These are phyloP conservation scores for Sebastes variabilis DNA, from an alignment of 2,797 vertebrate genomes.

Conservation along the genomic window DNA sequence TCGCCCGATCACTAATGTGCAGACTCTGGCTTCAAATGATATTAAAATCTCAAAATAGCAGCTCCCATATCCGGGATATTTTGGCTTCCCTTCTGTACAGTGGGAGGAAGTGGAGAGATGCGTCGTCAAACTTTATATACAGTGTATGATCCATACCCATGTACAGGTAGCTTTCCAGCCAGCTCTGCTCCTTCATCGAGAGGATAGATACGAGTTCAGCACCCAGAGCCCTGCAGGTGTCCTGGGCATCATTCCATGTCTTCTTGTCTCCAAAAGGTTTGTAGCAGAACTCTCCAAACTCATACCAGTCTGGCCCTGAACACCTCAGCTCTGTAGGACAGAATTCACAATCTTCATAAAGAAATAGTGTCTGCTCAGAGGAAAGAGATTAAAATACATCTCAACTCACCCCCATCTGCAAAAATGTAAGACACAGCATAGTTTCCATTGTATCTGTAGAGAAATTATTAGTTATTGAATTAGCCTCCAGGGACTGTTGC, in stretches of 20 bases:
- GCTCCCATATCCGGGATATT: too few species aligned
- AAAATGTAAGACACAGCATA: slow-evolving; percentile 79
- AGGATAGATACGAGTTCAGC: slow-evolving; percentile 81
- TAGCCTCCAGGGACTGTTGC: neutral
- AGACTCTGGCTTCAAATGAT: too few species aligned
- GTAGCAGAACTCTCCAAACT: slow-evolving; percentile 87
- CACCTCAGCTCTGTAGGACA: slow-evolving; percentile 79
- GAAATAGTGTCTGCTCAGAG: neutral
- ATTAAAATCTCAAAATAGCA: too few species aligned
- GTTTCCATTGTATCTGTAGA: slow-evolving; percentile 68
- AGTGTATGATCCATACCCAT: slow-evolving; percentile 62
- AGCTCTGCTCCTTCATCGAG: slow-evolving; percentile 83
- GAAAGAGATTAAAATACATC: neutral
- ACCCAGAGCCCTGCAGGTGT: slow-evolving; percentile 67
- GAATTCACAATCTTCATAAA: neutral
- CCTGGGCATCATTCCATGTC: slow-evolving; percentile 75
- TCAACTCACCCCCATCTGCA: slow-evolving; percentile 80
- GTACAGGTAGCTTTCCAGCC: slow-evolving; percentile 86
- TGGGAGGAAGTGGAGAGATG: too few species aligned
- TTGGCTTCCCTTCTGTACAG: too few species aligned
- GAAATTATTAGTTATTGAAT: neutral
- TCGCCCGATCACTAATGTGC: too few species aligned
- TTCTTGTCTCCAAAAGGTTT: slow-evolving; percentile 75
- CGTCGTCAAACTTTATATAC: too few species aligned
- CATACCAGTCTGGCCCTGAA: slow-evolving; percentile 80